A percentile compares a stretch with the other conserved stretches of the same genome.
These are phyloP conservation scores for Chymomyza procnemis DNA, from an alignment of 2,888 invertebrate genomes.

Conservation along the genomic window DNA sequence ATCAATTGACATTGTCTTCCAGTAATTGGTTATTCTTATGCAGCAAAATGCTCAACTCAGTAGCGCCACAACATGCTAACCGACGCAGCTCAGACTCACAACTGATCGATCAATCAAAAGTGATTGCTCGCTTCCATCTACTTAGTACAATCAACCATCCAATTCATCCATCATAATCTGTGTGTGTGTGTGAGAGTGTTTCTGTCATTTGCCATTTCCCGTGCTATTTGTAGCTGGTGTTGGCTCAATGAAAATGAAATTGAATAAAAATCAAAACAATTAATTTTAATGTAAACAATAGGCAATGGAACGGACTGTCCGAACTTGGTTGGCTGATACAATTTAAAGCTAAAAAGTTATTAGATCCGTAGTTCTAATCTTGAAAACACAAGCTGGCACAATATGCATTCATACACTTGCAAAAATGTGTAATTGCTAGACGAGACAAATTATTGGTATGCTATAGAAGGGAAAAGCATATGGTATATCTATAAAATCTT, in stretches of 20 bases:
- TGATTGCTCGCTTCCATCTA: neutral
- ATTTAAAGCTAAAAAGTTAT: neutral
- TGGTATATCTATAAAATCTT: neutral
- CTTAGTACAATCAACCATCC: neutral
- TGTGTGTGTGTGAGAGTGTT: neutral
- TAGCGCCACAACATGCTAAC: constrained; percentile 33
- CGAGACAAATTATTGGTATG: neutral
- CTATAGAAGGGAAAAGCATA: neutral
- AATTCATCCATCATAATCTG: neutral
- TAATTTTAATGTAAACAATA: constrained; percentile 57
- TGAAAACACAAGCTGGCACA: neutral
- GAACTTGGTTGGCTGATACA: neutral
- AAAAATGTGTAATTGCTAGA: neutral
- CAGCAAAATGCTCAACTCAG: constrained; percentile 15
- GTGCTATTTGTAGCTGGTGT: constrained; percentile 6
- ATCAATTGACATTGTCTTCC: neutral
- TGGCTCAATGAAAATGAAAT: constrained; percentile 66
- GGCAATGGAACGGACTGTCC: neutral
- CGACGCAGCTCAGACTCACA: constrained; percentile 60
- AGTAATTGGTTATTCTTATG: neutral
- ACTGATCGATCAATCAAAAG: constrained; percentile 43
- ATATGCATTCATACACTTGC: neutral
- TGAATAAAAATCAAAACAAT: constrained; percentile 63
- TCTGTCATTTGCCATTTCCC: constrained; percentile 33
- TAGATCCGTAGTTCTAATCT: neutral